phyloP scores from a whole-genome alignment of 2,797 vertebrate genomes.

The Margarornis squamiger region DNA sequence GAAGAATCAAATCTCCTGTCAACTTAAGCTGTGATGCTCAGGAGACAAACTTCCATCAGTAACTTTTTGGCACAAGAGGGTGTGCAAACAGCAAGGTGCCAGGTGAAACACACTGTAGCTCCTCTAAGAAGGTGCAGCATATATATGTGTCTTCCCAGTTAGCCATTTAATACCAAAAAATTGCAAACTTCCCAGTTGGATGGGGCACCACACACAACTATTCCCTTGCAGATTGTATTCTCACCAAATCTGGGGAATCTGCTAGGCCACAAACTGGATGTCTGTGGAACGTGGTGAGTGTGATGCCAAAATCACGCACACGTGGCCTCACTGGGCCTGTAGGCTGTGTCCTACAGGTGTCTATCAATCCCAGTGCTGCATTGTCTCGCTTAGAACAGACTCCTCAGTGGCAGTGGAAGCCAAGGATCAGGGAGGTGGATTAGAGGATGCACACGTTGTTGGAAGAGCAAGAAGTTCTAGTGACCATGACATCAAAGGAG shows the following conservation, averaged over 20 bases:
- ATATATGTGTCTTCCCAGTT: neutral
- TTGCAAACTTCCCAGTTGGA: neutral
- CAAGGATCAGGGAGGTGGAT: neutral
- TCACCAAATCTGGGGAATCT: neutral
- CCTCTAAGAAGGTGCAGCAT: neutral
- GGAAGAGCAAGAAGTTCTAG: neutral
- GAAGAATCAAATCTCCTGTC: neutral
- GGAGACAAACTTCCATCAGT: neutral
- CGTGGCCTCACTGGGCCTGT: neutral
- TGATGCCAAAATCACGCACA: neutral
- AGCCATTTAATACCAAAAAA: neutral
- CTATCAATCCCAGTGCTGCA: neutral
- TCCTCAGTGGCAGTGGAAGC: neutral
- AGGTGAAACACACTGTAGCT: neutral
- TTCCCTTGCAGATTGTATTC: neutral
- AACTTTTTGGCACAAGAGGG: neutral
- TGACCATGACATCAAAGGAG: neutral
- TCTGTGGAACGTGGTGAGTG: neutral
- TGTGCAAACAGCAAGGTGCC: neutral
- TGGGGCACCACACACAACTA: neutral
- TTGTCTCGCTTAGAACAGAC: neutral
- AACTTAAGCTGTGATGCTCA: neutral
- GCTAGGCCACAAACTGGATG: neutral
- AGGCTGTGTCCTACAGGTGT: neutral
- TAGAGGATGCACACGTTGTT: neutral